Base-by-base conservation (phyloP, 2,797 vertebrate species). In the Odontamblyopus lacepedii region DNA sequence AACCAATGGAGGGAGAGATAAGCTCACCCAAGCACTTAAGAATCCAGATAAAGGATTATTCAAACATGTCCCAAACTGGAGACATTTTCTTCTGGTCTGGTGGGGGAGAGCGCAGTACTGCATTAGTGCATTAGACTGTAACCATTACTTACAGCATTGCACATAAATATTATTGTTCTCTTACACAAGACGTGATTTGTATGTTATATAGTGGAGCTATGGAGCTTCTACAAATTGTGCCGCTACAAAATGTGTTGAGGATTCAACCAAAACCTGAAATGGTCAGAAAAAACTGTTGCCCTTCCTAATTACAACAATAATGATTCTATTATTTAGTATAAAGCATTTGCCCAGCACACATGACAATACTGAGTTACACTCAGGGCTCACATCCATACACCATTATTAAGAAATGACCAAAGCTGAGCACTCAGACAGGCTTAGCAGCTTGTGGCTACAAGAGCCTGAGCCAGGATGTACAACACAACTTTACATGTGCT, bases 1-100 rank as follows among this genome's bases (percentile, higher is more conserved):
- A 90, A 91, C 81, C 68, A 91, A 92, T 87, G 80, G 84, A 78
- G 78, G 77, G 55, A 72, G 71, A 88, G 90, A 93, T 93, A 91
- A 90, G 88, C 79, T 75, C 53, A n/a, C 71, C 19, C 79, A 81
- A 85, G 86, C 85, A 88, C 90, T 90, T 80, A 88, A 72, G 74
- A 83, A 85, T 85, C 84, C 83, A 84, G 86, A 89, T 84, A 89
- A 89, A 79, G 80, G 80, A 87, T 89, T 88, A 87, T 79, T 78
- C 74, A 84, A 87, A 90, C 83, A 83, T 69, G 72, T 83, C 85
- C 70, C 41, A 85, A 89, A 85, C 73, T 84, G 72, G 82, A 84
- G 60, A 85, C 78, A 78, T 71, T 86, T 79, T 80, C 72, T 70
- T 76, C 77, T 62, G 74, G 51, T 61, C 63, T 68, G 55, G 53